Evolutionary conservation across 92 coral and sea anemone genomes (phyloP), one percentile per base, ranked within the genome.

Genomic region (Parazoanthus darwini): DNA sequence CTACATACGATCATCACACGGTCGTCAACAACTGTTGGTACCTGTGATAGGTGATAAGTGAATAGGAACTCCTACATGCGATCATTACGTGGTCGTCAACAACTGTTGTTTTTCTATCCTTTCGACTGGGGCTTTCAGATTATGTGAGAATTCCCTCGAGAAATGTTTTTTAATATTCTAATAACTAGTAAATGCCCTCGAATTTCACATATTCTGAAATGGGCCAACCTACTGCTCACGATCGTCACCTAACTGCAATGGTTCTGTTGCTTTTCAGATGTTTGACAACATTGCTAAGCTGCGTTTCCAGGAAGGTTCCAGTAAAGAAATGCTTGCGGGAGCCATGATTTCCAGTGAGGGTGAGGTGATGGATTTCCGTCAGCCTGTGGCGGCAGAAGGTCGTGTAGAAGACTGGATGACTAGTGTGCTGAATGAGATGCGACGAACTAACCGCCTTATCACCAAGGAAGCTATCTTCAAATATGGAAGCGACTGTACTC

Each of bases 371-470:
- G 96, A 93, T 59, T 97, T 97, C 91, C 92, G 98, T 43, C 96
- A 97, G 91, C 94, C 96, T 3, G 94, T 95, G 77, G 93, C 95
- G 25, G 98, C 99, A 16, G 99, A 97, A 59, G 99, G 99, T 42
- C 90, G 99, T 23, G 99, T 97, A 44, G 99, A 97, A 88, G 99
- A 97, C 90, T 97, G 99, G 99, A 97, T 97, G 99, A 97, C 99
- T 18, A 97, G 93, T 58, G 99, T 97, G 70, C 85, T 97, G 93
- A 94, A 97, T 71, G 99, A 97, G 77, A 97, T 97, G 99, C 94
- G 99, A 88, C 81, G 98, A 87, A 97, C 99, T 16, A 97, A 97
- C 92, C 86, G 99, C 37, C 94, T 97, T 5, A 97, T 97, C 75
- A 97, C 99, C 44, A 97, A 97, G 80, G 99, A 97, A 86, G 98